Base-by-base conservation (phyloP, 2,888 invertebrate species). In the Oligia strigilis region DNA sequence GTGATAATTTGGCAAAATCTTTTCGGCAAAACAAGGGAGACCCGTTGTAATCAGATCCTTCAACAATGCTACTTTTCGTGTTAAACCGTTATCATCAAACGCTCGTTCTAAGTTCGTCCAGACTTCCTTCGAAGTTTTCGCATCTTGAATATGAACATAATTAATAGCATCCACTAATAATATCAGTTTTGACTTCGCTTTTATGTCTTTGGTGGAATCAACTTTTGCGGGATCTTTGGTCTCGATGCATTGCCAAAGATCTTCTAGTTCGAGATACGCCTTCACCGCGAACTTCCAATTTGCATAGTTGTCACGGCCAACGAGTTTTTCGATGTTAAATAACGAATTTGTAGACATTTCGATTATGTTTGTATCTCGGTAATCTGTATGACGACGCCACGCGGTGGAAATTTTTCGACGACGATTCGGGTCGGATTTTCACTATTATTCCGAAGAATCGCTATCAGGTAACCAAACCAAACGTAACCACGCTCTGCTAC, bases 181-280 rank as follows among this genome's bases (percentile, higher is more conserved):
- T 11, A 60, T 60, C n/a, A 60, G 60, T n/a, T 60, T 60, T n/a
- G 60, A 60, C 60, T 60, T 60, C n/a, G n/a, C 60, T 60, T 60
- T n/a, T 60, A n/a, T 4, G 60, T 60, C n/a, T 60, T 60, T n/a
- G 4, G n/a, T 1, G 13, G n/a, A 1, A n/a, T n/a, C 36, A 36
- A 64, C 4, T 19, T 64, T 64, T 2, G 64, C 36, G 19, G 36
- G 36, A 36, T 64, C 19, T 36, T 62, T 19, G 9, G 4, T 36
- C 36, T 64, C 19, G 9, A 36, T 64, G 64, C 36, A 36, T 36
- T 36, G 36, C 19, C 64, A 36, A 19, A 36, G 64, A 64, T 64
- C 36, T 19, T 64, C 19, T 19, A 64, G 13, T 64, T 19, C 36
- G 36, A 64, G 36, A 64, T 19, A 64, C 36, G 36, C 19, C 36